Conservation (phyloP, 2,888 invertebrate species). For the Bedellia somnulentella region DNA sequence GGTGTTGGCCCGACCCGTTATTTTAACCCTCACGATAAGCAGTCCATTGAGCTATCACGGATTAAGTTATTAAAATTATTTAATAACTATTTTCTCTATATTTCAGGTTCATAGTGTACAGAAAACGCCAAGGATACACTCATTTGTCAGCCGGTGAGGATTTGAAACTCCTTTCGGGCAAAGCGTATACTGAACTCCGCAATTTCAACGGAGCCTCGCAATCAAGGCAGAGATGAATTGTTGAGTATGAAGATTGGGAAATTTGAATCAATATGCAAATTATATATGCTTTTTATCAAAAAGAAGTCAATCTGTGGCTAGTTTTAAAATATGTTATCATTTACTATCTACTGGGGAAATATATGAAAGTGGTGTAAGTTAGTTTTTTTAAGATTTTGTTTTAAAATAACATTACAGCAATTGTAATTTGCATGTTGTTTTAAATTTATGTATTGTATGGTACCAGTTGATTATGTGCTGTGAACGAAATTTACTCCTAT, state of each 20-base stretch:
- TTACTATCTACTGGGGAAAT: too few relatives aligned
- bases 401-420: too few relatives aligned
- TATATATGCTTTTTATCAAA: neutral
- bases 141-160: slow-evolving; percentile 28
- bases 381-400: too few relatives aligned
- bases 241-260: slow-evolving; percentile 15
- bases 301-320: too few relatives aligned
- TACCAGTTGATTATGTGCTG: slow-evolving; percentile 28
- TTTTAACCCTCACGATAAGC: too few relatives aligned
- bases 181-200: slow-evolving; percentile 40
- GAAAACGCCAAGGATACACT: slow-evolving; percentile 29
- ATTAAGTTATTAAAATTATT: too few relatives aligned
- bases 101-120: slow-evolving; percentile 50
- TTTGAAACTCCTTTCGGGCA: slow-evolving; percentile 28
- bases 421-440: too few relatives aligned
- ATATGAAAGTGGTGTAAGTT: too few relatives aligned
- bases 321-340: too few relatives aligned
- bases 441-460: too few relatives aligned
- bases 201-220: slow-evolving; percentile 38
- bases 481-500: slow-evolving; percentile 23
- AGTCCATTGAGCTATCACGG: too few relatives aligned
- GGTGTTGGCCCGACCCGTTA: too few relatives aligned
- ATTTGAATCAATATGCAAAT: neutral
- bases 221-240: slow-evolving; percentile 27
- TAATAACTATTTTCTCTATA: slow-evolving; percentile 6